phyloP scores from a whole-genome alignment of 2,888 invertebrate species.

The Kuschelorhynchus macadamiae region DNA sequence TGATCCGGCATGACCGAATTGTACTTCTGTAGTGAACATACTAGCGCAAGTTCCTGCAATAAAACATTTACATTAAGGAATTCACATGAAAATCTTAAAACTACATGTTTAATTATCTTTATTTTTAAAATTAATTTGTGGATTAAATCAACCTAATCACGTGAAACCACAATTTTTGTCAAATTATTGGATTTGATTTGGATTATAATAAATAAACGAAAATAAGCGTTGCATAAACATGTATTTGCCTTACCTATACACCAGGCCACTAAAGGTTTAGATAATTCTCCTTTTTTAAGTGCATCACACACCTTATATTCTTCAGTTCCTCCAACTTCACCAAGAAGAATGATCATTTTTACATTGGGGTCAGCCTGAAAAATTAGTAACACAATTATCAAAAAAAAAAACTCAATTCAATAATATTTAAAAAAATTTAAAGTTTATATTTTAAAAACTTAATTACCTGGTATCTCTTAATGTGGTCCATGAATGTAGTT shows the following conservation, averaged over 20 bases:
- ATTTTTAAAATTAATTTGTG: no score
- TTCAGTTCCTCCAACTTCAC: slow-evolving; percentile 98
- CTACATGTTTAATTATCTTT: no score
- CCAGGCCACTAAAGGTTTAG: slow-evolving; percentile 98
- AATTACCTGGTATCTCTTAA: slow-evolving; percentile 76
- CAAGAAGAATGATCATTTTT: slow-evolving; percentile 95
- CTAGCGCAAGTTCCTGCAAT: slow-evolving; percentile 69
- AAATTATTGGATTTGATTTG: no score
- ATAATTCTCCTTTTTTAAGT: slow-evolving; percentile 83
- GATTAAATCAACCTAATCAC: no score
- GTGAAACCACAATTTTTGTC: no score
- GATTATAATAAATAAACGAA: no score
- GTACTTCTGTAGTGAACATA: slow-evolving; percentile 89
- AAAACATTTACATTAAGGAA: background rate
- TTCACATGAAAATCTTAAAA: background rate
- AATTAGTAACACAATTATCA: no score
- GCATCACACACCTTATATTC: slow-evolving; percentile 97
- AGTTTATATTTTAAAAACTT: no score
- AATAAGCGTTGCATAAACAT: no score
- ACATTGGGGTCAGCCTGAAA: slow-evolving; percentile 80
- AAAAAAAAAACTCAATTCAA: no score
- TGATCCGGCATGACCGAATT: slow-evolving; percentile 99
- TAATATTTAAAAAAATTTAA: no score
- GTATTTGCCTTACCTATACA: slow-evolving; percentile 83
- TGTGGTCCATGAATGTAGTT: slow-evolving; percentile 98